Evolutionary conservation across 2,113 vertebrate genomes (phyloP).

Genomic region (Butastur rufipennis): DNA sequence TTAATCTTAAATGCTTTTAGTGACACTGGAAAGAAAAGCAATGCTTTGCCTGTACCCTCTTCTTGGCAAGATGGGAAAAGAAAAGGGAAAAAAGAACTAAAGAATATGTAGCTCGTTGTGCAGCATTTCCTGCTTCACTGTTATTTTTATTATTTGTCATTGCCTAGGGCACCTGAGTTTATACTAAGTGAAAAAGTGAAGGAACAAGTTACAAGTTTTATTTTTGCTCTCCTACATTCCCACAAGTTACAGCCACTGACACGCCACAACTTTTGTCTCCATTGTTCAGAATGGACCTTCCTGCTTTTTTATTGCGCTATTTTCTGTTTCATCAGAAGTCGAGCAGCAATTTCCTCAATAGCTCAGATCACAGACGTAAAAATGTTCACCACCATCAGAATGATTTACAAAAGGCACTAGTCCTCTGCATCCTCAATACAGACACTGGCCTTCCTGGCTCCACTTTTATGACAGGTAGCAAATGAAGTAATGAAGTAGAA

Average conservation of each 20-base stretch:
- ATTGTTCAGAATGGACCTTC: background rate
- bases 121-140: background rate
- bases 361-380: constrained; percentile 4
- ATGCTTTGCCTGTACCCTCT: background rate
- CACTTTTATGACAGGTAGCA: constrained; percentile 1
- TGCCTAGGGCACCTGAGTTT: background rate
- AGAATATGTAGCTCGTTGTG: background rate
- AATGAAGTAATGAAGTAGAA: constrained; percentile 44
- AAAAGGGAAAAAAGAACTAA: background rate
- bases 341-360: background rate
- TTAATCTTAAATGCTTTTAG: background rate
- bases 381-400: background rate
- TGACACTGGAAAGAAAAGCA: background rate
- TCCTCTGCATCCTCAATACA: background rate
- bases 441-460: background rate
- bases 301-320: background rate
- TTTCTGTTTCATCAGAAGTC: background rate
- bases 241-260: background rate
- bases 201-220: background rate
- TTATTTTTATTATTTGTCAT: background rate
- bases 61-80: background rate
- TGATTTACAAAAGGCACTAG: constrained; percentile 2
- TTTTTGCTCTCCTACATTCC: background rate
- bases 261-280: background rate
- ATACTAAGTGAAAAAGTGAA: background rate